These are phyloP conservation scores for Corythornis cristatus DNA, from an alignment of 2,113 vertebrate genomes.

Conservation along the genomic window DNA sequence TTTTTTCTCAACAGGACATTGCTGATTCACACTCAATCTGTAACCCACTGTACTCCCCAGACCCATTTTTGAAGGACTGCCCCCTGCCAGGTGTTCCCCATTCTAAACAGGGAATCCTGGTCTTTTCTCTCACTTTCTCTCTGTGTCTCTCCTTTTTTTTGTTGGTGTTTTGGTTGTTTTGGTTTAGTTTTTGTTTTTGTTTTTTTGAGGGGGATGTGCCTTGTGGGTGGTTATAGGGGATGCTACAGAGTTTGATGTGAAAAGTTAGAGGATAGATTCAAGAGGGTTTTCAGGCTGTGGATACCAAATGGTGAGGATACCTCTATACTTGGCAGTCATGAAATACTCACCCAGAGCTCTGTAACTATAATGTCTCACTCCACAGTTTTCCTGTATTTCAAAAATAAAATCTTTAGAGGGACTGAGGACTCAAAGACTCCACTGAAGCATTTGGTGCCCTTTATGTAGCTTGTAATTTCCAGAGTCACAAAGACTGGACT, in stretches of 20 bases:
- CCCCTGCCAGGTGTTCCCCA: neutral
- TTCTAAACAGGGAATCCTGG: neutral
- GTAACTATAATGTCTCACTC: neutral
- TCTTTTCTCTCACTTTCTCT: neutral
- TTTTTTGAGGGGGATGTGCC: neutral
- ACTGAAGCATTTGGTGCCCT: neutral
- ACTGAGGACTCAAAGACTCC: neutral
- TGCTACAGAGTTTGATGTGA: neutral
- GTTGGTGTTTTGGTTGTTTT: no score
- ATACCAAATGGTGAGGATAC: neutral
- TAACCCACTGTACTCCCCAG: neutral
- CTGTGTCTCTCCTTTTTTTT: neutral
- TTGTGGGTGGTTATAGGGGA: fast-evolving
- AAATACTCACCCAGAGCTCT: neutral
- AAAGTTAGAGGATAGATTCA: neutral
- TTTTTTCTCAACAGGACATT: neutral
- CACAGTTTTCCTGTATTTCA: neutral
- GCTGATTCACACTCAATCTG: neutral
- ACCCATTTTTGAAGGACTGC: neutral
- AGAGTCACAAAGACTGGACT: neutral
- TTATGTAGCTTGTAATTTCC: neutral
- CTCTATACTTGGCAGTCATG: neutral
- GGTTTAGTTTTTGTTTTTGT: no score
- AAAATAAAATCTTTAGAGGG: constrained; percentile 2
- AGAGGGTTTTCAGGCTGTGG: neutral